Evolutionary conservation across 2,113 vertebrate genomes (phyloP), one percentile per base, ranked within the genome.

Genomic region (Morone saxatilis): DNA sequence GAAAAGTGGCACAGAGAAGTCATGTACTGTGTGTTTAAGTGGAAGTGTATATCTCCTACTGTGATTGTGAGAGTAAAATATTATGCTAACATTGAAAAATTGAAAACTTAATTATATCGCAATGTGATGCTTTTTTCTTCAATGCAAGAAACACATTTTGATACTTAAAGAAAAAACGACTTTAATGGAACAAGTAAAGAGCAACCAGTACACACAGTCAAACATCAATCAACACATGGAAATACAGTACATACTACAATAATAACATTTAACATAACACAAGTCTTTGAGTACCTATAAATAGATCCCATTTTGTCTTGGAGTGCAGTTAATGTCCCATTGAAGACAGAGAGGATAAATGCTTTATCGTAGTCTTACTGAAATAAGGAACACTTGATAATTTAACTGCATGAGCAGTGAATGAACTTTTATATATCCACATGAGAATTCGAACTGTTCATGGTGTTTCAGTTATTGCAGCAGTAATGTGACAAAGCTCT

Each of bases 101-200:
- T 71, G 6, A 31, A 31, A 31, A 31, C 31, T 2, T 74, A 4
- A 81, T 71, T 81, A 5, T 43, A 12, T 7, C 68, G 20, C 2
- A 3, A n/a, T 19, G 19, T n/a, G 7, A 22, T 54, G 31, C 20
- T 74, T 57, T 78, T 0, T 43, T 65, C 1, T 40, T 57, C 25
- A 13, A 60, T 11, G 0, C 31, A 0, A 45, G n/a, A 11, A 11
- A 68, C 36, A 59, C 45, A n/a, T 11, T 25, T 17, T 19, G 0
- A 78, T 45, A 56, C 12, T 53, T 73, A 80, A 73, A 85, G 50
- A 66, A 86, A 69, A 83, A 85, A 78, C 63, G 80, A 60, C 25
- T 91, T 90, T 91, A 93, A 91, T 90, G 53, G 20, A 84, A 89
- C 73, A 81, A 76, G 51, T 89, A 93, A 78, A 91, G 91, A 90